Base-by-base conservation (phyloP, 2,888 invertebrate genomes). In the Latheticus oryzae region DNA sequence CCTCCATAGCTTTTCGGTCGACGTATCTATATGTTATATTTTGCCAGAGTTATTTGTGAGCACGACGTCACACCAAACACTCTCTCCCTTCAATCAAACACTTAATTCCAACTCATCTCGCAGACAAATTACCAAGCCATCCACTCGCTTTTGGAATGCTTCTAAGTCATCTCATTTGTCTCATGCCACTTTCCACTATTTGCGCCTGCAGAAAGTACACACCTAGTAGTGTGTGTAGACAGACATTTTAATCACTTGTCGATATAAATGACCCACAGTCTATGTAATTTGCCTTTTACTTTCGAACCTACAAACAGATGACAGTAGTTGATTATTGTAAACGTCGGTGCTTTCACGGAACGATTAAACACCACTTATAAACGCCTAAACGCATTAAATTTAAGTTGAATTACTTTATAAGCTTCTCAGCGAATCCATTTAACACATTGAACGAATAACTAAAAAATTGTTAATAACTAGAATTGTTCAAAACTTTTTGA, bases 41-140 rank as follows among this genome's bases (percentile, higher is more conserved):
- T 21, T 23, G 47, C 38, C 32, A 17, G 57, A 43, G 51, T 76
- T 76, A 76, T 77, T 77, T 77, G 77, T 76, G 75, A 71, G 70
- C 66, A 58, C 62, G 63, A 68, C 74, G 75, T 76, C 76, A 74
- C 70, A 61, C 67, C 65, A 66, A 73, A 75, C 77, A 77, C 76
- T 70, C 74, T 73, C 74, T 72, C 74, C 73, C 72, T 75, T 77
- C 77, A 76, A 77, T 70, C 70, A 70, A 71, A 69, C 68, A 68
- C 68, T 73, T 75, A 74, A 75, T 74, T 72, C 74, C 72, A 66
- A 67, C 71, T 70, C 72, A 72, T 70, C 68, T 70, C 69, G 66
- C 68, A 71, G 75, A 75, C 76, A 76, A 76, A 76, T 76, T 75
- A 68, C 70, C 67, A 60, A 64, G 67, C 61, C 71, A 69, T 68